Evolutionary conservation across 2,113 vertebrate species (phyloP).

Genomic region (Cottus gobio): DNA sequence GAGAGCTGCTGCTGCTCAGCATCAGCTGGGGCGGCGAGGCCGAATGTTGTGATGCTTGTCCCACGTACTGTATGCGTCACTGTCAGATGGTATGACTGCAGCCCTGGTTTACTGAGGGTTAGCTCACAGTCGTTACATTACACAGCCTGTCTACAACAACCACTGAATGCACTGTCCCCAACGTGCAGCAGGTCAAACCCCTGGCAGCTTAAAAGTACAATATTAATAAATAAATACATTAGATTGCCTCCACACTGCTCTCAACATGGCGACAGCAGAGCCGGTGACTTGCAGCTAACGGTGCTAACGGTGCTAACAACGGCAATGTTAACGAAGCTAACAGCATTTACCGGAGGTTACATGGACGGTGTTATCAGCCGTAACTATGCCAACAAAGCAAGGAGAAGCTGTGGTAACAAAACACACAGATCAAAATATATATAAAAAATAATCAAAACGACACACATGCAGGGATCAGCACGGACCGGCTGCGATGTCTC

Average conservation of each 20-base stretch:
- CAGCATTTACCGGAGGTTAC: too few relatives aligned
- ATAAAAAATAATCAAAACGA: not conserved
- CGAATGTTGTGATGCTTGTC: slow-evolving; percentile 10
- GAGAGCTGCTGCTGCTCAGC: not conserved
- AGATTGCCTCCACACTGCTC: not conserved
- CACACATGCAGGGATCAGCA: not conserved
- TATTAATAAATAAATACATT: too few relatives aligned
- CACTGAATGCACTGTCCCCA: not conserved
- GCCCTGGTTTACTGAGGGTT: not conserved
- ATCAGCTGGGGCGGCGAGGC: not conserved
- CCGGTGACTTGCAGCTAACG: too few relatives aligned
- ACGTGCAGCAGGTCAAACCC: not conserved
- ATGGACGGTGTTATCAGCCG: too few relatives aligned
- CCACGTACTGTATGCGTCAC: not conserved
- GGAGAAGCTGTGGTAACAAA: too few relatives aligned
- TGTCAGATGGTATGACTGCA: too few relatives aligned
- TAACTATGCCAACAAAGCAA: too few relatives aligned
- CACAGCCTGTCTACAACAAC: not conserved
- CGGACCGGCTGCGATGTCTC: not conserved
- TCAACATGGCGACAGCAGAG: too few relatives aligned
- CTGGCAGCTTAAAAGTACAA: not conserved
- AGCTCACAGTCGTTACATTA: not conserved
- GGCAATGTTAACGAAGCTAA: too few relatives aligned
- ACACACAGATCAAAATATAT: too few relatives aligned
- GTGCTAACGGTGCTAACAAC: too few relatives aligned